phyloP scores from a whole-genome alignment of 2,113 vertebrate genomes.

The Stigmatopora argus region DNA sequence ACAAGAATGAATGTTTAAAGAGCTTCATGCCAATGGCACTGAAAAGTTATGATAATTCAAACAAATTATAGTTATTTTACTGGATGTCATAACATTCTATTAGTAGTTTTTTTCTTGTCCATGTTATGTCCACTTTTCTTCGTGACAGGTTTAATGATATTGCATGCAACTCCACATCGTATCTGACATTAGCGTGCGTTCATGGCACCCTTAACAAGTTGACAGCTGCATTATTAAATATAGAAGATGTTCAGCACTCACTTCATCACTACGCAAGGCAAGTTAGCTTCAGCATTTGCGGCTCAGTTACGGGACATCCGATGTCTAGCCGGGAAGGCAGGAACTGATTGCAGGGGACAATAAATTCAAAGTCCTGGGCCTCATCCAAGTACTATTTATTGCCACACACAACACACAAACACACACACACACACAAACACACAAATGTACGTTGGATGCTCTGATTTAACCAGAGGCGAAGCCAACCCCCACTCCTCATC shows the following conservation, averaged over 20 bases:
- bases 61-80: not conserved
- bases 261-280: not conserved
- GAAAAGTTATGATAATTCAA: too few relatives aligned
- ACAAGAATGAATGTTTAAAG: too few relatives aligned
- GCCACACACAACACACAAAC: slow-evolving; percentile 40
- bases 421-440: not conserved
- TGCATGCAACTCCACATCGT: not conserved
- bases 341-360: slow-evolving; percentile 77
- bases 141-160: not conserved
- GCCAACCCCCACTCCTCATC: slow-evolving; percentile 63
- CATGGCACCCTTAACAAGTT: not conserved
- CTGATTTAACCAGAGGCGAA: slow-evolving; percentile 91
- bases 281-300: slow-evolving; percentile 2
- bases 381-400: slow-evolving; percentile 83
- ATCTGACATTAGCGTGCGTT: not conserved
- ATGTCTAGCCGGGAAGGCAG: slow-evolving; percentile 68
- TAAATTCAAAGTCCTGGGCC: slow-evolving; percentile 80
- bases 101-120: not conserved
- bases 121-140: not conserved
- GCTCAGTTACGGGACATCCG: slow-evolving; percentile 47
- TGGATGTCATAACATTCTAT: not conserved
- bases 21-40: not conserved
- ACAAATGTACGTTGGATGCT: slow-evolving; percentile 77
- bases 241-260: slow-evolving; percentile 6
- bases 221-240: slow-evolving; percentile 18